Base-by-base conservation (phyloP, 2,113 vertebrate species). In the Indri indri region DNA sequence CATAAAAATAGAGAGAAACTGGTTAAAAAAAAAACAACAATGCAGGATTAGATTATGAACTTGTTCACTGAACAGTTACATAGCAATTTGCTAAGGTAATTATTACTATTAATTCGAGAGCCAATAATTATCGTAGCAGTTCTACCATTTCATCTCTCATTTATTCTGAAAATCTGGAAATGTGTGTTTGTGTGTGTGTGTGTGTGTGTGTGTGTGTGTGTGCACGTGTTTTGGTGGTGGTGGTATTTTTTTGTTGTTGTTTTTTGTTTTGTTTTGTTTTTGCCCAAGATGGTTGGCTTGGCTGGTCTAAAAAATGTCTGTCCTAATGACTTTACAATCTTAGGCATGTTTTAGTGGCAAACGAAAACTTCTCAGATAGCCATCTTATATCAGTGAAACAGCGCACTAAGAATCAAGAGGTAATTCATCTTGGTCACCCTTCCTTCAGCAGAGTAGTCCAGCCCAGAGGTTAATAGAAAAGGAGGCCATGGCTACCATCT, bases 61-160 rank as follows among this genome's bases (percentile, higher is more conserved):
- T 96, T 98, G 94, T 96, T 98, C 97, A 97, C 61, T 98, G 97
- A 97, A 97, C 96, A 97, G 96, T 98, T 95, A 97, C 96, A 97
- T 86, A 93, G 96, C 96, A 98, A 97, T 97, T 97, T 97, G 95
- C 96, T 95, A 92, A 85, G 71, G 94, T 98, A 97, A 98, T 98
- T 98, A 97, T 97, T 96, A 97, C 95, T 71, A 96, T 97, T 97
- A 97, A 97, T 95, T 95, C 30, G 37, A 97, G 95, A 96, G 88
- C 84, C 94, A 97, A 83, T 96, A 97, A 97, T 97, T 97, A 97
- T 95, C 79, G 96, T 95, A 95, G 92, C 92, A 97, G 54, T 94
- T 97, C 94, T 94, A 82, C 94, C 80, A 92, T 97, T 97, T 96
- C 95, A 91, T 97, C 90, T 97, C 88, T 96, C 94, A 92, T 95